Evolutionary conservation across 1,140 invertebrate genomes (phyloP), one percentile per base, ranked within the genome.

Genomic region (Sitophilus oryzae): DNA sequence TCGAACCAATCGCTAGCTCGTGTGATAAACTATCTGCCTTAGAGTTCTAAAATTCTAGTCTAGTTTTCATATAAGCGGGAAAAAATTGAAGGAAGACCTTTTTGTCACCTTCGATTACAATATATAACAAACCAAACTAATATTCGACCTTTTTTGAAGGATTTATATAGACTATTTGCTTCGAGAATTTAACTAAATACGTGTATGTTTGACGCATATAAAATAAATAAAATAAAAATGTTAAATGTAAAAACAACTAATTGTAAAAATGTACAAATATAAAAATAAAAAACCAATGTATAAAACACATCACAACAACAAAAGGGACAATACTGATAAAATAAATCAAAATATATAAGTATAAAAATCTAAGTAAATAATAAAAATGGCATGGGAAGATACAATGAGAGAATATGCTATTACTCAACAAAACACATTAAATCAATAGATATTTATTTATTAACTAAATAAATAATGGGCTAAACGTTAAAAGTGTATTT

Each of bases 401-500:
- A 53, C 51, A 53, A 53, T 53, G 51, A 43, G 30, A 18, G 35
- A 36, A 21, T 35, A 35, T 44, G 22, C 42, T 38, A 22, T 16
- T 10, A 41, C 25, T 25, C 37, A 48, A 55, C 35, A 55, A 34
- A 53, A 30, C 5, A 30, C 25, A 30, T 11, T 30, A 30, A 6
- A 30, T 30, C 25, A 30, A 30, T 38, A 25, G 43, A 44, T 52
- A 52, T 25, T 34, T 52, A 43, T 34, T 44, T 22, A 20, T 41
- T 23, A 21, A 6, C 5, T 52, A 52, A 52, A 52, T 44, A 38
- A 35, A 54, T 46, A 55, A 48, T 21, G 34, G n/a, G 52, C 52
- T 53, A 53, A 30, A 47, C 22, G 36, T 45, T 38, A 53, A 53
- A 30, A 20, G 42, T 46, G 44, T 55, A 16, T 48, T 47, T 42